Evolutionary conservation across 2,888 invertebrate species (phyloP), one percentile per base, ranked within the genome.

Genomic region (Ophioninae sp.): DNA sequence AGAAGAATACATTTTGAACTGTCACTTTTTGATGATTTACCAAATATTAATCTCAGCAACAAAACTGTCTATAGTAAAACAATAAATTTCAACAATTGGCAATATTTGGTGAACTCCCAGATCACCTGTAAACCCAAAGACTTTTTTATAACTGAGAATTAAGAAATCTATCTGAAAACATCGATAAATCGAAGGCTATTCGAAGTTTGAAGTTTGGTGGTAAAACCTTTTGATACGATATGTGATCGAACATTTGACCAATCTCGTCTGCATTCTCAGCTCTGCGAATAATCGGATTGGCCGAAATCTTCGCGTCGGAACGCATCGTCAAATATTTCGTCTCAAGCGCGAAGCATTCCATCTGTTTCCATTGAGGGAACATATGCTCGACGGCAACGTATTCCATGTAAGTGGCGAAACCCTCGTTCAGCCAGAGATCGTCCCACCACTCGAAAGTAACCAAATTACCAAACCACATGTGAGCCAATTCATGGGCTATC

Each of bases 401-500:
- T 85, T 94, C 93, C 68, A 95, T 91, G 87, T 93, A 95, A 64
- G 93, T 91, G 5, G 97, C 96, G 90, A 97, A 96, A 0, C 97
- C 97, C 92, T 96, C 96, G 87, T 95, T 96, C 7, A 96, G 93
- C 96, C 96, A 96, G 1, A 95, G 93, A 86, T 95, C 95, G 17
- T 94, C 94, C 96, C 96, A 96, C 95, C 96, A 96, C 37, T 93
- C 92, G 93, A 95, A 95, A 0, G 96, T 95, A 81, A 96, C 95
- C 13, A 96, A 93, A 93, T 96, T 95, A 0, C 96, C 96, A 90
- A 96, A 96, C 96, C 96, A 96, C 93, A 96, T 96, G 90, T 96
- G 97, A 0, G 96, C 95, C n/a, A 97, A 90, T 89, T 96, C 96
- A 89, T 96, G 96, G 0, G 95, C 94, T 7, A 95, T 92, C 85